Percentiles rank a stretch among this genome's conserved stretches.
Evolutionary conservation across 1,140 invertebrate genomes (phyloP).

Genomic region (Macrocentrus cingulum): DNA sequence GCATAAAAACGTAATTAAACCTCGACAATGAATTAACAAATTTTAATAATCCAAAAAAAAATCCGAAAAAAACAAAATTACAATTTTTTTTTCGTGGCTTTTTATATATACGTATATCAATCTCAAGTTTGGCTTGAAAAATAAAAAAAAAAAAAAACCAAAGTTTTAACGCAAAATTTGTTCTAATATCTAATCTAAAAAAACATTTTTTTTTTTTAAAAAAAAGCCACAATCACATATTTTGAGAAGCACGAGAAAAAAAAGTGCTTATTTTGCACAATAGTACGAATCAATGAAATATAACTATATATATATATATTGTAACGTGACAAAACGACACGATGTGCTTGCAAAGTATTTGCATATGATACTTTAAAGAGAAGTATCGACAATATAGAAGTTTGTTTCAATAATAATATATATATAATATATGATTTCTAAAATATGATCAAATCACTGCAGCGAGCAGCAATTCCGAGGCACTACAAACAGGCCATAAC

Average conservation of each 20-base stretch:
- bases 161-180: too few relatives aligned
- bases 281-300: constrained; percentile 2
- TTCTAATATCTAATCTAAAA: too few relatives aligned
- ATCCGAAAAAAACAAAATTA: too few relatives aligned
- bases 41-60: too few relatives aligned
- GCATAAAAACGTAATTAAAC: too few relatives aligned
- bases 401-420: constrained; percentile 45
- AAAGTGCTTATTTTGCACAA: not conserved
- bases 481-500: constrained; percentile 60
- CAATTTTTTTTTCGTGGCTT: too few relatives aligned
- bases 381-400: constrained; percentile 55
- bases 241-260: not conserved
- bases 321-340: constrained; percentile 53
- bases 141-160: too few relatives aligned
- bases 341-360: constrained; percentile 29
- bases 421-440: constrained; percentile 50
- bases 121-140: too few relatives aligned
- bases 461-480: constrained; percentile 60
- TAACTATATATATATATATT: constrained; percentile 32
- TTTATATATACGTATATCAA: too few relatives aligned
- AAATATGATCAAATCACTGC: constrained; percentile 60
- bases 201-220: too few relatives aligned
- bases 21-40: too few relatives aligned
- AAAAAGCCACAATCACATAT: not conserved
- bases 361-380: constrained; percentile 43